phyloP scores from a whole-genome alignment of 2,113 vertebrate species.

The Hippocampus mohnikei region DNA sequence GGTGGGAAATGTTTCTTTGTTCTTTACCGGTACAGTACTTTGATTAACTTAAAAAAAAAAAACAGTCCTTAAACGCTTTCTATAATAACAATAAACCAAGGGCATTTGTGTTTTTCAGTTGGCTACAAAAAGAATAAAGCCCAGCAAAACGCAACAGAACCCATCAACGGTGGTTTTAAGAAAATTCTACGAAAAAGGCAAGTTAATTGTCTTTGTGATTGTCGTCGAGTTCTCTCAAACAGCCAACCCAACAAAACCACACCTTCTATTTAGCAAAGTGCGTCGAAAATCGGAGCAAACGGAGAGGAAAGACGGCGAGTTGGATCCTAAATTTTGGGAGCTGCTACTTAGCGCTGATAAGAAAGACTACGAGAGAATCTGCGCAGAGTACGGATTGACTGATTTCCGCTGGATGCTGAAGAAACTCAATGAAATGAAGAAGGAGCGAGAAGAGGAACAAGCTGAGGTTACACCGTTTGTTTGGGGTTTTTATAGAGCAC shows the following conservation, averaged over 20 bases:
- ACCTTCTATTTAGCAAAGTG: slow-evolving; percentile 46
- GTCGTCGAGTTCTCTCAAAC: not conserved
- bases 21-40: not conserved
- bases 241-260: not conserved
- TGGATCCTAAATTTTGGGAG: slow-evolving; percentile 78
- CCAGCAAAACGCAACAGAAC: slow-evolving; percentile 17
- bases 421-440: slow-evolving; percentile 77
- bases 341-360: slow-evolving; percentile 78
- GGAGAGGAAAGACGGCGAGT: slow-evolving; percentile 59
- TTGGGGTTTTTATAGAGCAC: not conserved
- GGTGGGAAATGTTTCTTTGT: not conserved
- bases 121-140: slow-evolving; percentile 77
- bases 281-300: slow-evolving; percentile 30
- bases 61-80: not conserved
- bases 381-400: slow-evolving; percentile 77
- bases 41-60: too few species aligned
- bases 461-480: slow-evolving; percentile 59
- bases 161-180: slow-evolving; percentile 36
- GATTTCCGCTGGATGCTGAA: slow-evolving; percentile 86
- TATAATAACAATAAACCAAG: not conserved
- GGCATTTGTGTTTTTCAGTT: slow-evolving; percentile 62
- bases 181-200: slow-evolving; percentile 58
- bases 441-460: slow-evolving; percentile 72
- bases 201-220: not conserved
- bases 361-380: slow-evolving; percentile 84